phyloP scores from a whole-genome alignment of 23 tunicate genomes.

The Diplosoma virens region DNA sequence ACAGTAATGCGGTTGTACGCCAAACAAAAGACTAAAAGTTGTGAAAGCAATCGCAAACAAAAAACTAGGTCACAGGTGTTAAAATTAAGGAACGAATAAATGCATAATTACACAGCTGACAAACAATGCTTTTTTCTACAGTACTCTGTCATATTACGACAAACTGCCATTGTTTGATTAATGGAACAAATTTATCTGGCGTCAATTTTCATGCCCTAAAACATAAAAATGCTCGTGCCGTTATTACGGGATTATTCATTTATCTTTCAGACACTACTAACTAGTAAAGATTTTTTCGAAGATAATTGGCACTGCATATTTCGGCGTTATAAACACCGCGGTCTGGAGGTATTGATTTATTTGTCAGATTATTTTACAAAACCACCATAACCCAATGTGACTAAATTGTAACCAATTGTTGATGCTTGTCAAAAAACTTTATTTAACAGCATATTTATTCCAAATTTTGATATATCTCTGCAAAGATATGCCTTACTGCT shows the following conservation, averaged over 20 bases:
- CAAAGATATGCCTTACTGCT: neutral
- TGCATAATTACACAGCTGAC: neutral
- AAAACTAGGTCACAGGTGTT: neutral
- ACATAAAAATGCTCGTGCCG: neutral
- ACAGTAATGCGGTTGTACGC: neutral
- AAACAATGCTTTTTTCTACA: neutral
- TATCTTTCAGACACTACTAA: too few relatives aligned
- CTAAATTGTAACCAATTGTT: neutral
- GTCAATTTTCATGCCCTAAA: neutral
- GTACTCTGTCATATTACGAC: neutral
- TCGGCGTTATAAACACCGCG: neutral
- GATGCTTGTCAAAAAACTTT: neutral
- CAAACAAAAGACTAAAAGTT: neutral
- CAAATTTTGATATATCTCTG: neutral
- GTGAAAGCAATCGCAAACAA: neutral
- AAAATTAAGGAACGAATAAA: neutral
- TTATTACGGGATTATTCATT: too few relatives aligned
- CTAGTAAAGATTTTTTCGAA: neutral
- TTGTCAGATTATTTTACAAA: neutral
- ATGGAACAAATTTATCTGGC: neutral
- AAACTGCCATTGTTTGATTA: neutral
- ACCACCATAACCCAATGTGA: neutral
- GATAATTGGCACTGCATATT: neutral
- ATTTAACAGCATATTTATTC: neutral
- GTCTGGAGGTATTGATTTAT: neutral